phyloP scores from a whole-genome alignment of 2,797 vertebrate species.

The Coregonus suidteri region DNA sequence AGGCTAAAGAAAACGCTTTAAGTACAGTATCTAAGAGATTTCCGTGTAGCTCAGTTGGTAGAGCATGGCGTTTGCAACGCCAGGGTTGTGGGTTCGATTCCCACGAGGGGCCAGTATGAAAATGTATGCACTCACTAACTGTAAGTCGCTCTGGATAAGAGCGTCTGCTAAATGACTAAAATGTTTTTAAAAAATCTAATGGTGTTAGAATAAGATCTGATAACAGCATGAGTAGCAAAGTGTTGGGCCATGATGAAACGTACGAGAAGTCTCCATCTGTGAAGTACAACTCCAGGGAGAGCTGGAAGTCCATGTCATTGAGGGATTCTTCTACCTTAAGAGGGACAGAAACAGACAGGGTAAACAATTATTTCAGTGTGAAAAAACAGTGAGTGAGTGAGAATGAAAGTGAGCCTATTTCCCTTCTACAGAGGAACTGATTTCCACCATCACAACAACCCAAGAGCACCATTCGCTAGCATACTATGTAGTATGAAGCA shows the following conservation, averaged over 20 bases:
- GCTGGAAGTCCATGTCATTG: constrained; percentile 94
- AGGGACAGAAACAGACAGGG: not conserved
- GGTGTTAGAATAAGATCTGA: not conserved
- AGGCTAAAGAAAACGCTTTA: not conserved
- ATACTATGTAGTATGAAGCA: not conserved
- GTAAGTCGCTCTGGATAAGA: too few relatives aligned
- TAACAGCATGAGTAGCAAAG: constrained; percentile 4
- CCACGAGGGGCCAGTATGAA: too few relatives aligned
- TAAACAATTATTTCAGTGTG: not conserved
- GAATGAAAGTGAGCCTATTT: not conserved
- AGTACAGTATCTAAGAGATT: not conserved
- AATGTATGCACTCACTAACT: too few relatives aligned
- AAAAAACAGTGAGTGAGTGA: not conserved
- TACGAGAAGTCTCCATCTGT: constrained; percentile 98
- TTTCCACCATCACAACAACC: too few relatives aligned
- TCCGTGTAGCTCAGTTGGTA: too few relatives aligned
- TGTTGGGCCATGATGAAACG: constrained; percentile 59
- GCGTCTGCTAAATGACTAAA: too few relatives aligned
- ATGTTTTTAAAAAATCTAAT: not conserved
- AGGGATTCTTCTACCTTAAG: constrained; percentile 92
- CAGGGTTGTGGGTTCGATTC: too few relatives aligned
- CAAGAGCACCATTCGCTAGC: too few relatives aligned
- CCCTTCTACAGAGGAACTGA: too few relatives aligned
- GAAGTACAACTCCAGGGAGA: constrained; percentile 93
- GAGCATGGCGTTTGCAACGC: too few relatives aligned